Evolutionary conservation across 2,888 invertebrate genomes (phyloP).

Genomic region (Diarsia brunnea): DNA sequence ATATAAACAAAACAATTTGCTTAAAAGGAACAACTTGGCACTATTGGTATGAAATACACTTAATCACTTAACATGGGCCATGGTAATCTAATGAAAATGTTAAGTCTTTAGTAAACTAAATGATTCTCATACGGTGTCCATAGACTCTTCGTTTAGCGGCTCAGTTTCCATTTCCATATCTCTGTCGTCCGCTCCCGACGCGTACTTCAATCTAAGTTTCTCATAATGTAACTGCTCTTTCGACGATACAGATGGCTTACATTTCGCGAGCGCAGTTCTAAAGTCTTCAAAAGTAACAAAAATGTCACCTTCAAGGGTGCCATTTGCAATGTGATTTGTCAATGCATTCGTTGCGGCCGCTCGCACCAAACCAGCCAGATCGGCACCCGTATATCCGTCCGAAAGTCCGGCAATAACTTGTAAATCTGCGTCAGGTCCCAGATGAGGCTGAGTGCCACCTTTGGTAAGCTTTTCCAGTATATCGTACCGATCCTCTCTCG

Average conservation of each 20-base stretch:
- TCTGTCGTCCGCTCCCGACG: conserved; percentile 87
- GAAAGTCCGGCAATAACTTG: conserved; percentile 92
- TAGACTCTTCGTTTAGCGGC: conserved; percentile 85
- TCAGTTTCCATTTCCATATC: conserved; percentile 91
- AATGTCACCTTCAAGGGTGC: conserved; percentile 89
- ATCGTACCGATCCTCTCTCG: conserved; percentile 94
- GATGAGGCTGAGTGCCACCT: conserved; percentile 94
- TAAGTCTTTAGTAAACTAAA: conserved; percentile 73
- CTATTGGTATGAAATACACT: conserved; percentile 76
- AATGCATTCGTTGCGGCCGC: conserved; percentile 96
- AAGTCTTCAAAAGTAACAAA: conserved; percentile 94
- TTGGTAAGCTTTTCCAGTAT: conserved; percentile 97
- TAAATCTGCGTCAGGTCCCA: conserved; percentile 95
- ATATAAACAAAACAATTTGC: conserved; percentile 61
- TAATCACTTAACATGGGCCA: conserved; percentile 61
- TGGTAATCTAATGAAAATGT: conserved; percentile 69
- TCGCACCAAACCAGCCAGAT: conserved; percentile 96
- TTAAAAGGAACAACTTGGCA: conserved; percentile 80
- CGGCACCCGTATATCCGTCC: conserved; percentile 97
- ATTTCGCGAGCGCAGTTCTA: conserved; percentile 93
- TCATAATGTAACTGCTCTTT: conserved; percentile 95
- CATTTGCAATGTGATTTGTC: conserved; percentile 93
- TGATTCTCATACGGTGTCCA: conserved; percentile 87
- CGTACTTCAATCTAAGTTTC: conserved; percentile 93
- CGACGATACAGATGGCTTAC: conserved; percentile 96